These are phyloP conservation scores for Ditylenchus dipsaci DNA, from an alignment of 1,140 invertebrate species.

Conservation along the genomic window DNA sequence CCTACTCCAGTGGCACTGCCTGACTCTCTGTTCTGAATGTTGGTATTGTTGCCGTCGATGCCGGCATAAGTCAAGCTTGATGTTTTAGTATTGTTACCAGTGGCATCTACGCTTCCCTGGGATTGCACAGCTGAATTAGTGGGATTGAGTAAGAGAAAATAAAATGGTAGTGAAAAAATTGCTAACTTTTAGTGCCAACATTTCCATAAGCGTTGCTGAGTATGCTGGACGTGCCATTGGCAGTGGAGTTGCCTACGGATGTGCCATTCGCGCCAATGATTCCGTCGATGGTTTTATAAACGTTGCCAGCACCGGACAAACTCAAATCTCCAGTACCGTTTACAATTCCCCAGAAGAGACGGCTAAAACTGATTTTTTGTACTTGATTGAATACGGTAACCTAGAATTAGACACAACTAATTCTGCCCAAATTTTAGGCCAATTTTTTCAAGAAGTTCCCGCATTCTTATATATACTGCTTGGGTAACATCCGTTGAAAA, in stretches of 20 bases:
- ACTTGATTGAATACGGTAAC: no score
- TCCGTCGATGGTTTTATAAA: constrained; percentile 16
- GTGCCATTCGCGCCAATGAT: constrained; percentile 7
- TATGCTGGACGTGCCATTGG: constrained; percentile 4
- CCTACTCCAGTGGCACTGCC: constrained; percentile 24
- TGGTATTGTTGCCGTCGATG: constrained; percentile 23
- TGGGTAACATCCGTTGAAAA: no score
- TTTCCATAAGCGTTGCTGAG: constrained; percentile 5
- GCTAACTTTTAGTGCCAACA: not conserved
- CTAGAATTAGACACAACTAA: no score
- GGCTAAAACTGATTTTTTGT: not conserved
- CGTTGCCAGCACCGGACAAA: constrained; percentile 1
- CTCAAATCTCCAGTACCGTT: constrained; percentile 9
- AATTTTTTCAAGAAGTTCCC: no score
- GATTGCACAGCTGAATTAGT: not conserved
- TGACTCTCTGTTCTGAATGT: constrained; percentile 13
- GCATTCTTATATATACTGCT: no score
- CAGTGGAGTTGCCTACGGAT: constrained; percentile 10
- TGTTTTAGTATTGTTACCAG: constrained; percentile 10
- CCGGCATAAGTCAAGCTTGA: constrained; percentile 19
- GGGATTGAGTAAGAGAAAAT: not conserved
- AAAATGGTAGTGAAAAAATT: not conserved
- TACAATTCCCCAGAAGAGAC: constrained; percentile 6
- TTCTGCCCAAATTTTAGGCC: no score
- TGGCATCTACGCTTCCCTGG: constrained; percentile 13